Evolutionary conservation across 2,888 invertebrate genomes (phyloP).

Genomic region (Glaucopsyche alexis): DNA sequence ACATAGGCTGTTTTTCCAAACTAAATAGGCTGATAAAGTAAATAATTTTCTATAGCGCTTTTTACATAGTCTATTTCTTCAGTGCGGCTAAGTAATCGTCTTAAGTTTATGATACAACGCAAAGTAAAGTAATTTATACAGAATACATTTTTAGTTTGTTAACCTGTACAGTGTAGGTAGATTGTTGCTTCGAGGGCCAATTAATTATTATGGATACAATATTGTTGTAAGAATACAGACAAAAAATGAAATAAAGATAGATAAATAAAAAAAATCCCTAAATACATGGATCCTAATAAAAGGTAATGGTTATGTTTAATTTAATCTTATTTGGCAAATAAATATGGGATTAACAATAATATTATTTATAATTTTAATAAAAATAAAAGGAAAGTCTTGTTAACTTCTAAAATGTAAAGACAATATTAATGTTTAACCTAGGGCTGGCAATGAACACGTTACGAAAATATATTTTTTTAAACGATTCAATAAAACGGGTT

Average conservation of each 20-base stretch:
- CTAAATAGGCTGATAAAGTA: background rate
- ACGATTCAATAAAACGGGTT: too few species aligned
- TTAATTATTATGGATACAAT: too few species aligned
- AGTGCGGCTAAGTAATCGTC: too few species aligned
- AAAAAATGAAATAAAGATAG: too few species aligned
- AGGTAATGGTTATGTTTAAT: background rate
- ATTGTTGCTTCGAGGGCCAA: too few species aligned
- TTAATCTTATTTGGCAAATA: background rate
- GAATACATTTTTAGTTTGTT: too few species aligned
- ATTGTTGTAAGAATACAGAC: too few species aligned
- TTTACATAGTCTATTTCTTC: background rate
- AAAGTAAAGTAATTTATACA: too few species aligned
- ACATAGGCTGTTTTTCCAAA: background rate
- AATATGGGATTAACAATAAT: background rate
- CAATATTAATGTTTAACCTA: background rate
- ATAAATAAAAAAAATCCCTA: too few species aligned
- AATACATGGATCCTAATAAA: background rate
- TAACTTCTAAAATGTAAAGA: background rate
- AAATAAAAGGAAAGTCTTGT: background rate
- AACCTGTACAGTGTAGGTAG: too few species aligned
- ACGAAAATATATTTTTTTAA: too few species aligned
- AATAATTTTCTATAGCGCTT: background rate
- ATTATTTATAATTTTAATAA: background rate
- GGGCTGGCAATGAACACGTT: background rate
- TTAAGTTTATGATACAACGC: too few species aligned